phyloP scores from a whole-genome alignment of 2,888 invertebrate genomes.

The Yponomeuta malinellus region DNA sequence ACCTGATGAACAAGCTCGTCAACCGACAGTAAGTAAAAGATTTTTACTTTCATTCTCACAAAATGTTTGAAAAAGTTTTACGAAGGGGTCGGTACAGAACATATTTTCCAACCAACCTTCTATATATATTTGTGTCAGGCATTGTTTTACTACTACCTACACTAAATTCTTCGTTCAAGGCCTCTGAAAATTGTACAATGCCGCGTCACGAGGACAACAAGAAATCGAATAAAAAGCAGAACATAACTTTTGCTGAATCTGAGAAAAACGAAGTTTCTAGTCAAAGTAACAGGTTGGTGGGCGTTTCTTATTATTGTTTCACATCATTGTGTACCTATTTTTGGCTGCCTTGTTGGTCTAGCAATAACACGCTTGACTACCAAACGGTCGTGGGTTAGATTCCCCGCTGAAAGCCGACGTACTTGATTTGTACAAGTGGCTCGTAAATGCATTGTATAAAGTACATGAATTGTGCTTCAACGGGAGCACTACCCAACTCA shows the following conservation, averaged over 20 bases:
- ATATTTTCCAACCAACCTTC: too few relatives aligned
- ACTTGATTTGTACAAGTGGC: too few relatives aligned
- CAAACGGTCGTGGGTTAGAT: too few relatives aligned
- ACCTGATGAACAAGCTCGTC: slow-evolving; percentile 51
- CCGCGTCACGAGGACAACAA: not conserved
- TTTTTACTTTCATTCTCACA: slow-evolving; percentile 17
- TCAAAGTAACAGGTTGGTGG: slow-evolving; percentile 38
- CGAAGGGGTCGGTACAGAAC: too few relatives aligned
- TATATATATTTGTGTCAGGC: too few relatives aligned
- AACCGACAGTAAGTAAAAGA: slow-evolving; percentile 34
- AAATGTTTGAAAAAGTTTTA: not conserved
- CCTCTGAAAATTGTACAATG: not conserved
- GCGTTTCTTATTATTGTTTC: not conserved
- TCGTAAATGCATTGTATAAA: too few relatives aligned
- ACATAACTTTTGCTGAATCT: slow-evolving; percentile 35
- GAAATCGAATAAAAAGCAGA: slow-evolving; percentile 24
- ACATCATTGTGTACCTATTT: not conserved
- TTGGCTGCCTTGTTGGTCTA: too few relatives aligned
- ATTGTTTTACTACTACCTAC: not conserved
- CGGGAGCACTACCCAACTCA: too few relatives aligned
- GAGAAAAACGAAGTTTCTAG: slow-evolving; percentile 31
- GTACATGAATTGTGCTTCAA: too few relatives aligned
- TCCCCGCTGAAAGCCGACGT: too few relatives aligned
- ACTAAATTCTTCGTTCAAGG: not conserved
- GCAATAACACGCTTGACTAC: too few relatives aligned